Evolutionary conservation across 2,113 vertebrate genomes (phyloP), one percentile per base, ranked within the genome.

Genomic region (Verasper variegatus): DNA sequence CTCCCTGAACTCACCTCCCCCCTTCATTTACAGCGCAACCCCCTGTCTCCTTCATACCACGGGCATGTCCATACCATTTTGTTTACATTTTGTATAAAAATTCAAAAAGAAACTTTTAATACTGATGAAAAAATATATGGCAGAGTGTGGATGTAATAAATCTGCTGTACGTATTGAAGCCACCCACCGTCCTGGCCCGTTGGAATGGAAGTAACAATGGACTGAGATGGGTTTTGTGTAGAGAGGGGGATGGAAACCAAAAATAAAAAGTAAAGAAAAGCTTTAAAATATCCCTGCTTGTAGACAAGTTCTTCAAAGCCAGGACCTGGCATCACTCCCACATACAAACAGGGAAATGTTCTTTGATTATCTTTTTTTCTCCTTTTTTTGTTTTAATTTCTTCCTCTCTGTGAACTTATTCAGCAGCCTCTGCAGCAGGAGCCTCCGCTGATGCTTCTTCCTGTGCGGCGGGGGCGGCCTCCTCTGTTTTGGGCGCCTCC

Each of bases 261-360:
- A 88, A 82, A 83, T 68, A 88, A 92, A 89, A 88, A 82, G 80
- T 70, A 86, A 88, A 92, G 71, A 85, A 95, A 92, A 89, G 86
- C 90, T 95, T 97, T 94, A 96, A 97, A 97, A 96, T 95, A 95
- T 98, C 97, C 96, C 96, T 96, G 96, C 95, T 96, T 95, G 95
- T 95, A 95, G 95, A 96, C 94, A 94, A 96, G 96, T 96, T 96
- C 96, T 97, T 95, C 94, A 94, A 94, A 95, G 96, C 95, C 96
- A 95, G 91, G 93, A 95, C 91, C 94, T 96, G 96, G 96, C 95
- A 90, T 94, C 95, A 94, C 96, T 97, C 96, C 95, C 95, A 80
- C 94, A 93, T 95, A 96, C 94, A 95, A 96, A 95, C 95, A 91
- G 94, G 95, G 94, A 93, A 95, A 92, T 91, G 95, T 95, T 92